phyloP scores from a whole-genome alignment of 2,888 invertebrate species.

The Lepidochitona cinerea region DNA sequence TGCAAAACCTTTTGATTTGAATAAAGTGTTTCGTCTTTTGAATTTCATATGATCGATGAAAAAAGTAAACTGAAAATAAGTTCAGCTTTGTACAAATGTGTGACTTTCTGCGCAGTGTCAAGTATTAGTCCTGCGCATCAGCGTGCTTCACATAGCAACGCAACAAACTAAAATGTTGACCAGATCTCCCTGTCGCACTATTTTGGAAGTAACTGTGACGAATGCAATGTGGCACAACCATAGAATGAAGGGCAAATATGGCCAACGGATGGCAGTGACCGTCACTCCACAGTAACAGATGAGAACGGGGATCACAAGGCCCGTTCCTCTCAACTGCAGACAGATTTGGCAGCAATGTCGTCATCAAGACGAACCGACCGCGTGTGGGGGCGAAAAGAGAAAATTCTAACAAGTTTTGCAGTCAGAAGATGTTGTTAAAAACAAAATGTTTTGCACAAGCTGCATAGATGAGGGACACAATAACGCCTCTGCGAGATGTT shows the following conservation, averaged over 20 bases:
- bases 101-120: too few species aligned
- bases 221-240: background rate
- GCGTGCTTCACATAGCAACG: too few species aligned
- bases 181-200: background rate
- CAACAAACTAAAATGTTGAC: background rate
- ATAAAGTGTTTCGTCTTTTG: too few species aligned
- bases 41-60: too few species aligned
- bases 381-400: too few species aligned
- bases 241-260: background rate
- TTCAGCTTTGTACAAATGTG: too few species aligned
- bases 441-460: too few species aligned
- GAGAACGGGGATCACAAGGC: background rate
- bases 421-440: background rate
- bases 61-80: too few species aligned
- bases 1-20: too few species aligned
- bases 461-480: background rate
- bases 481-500: background rate
- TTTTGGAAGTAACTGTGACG: background rate
- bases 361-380: too few species aligned
- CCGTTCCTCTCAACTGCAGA: background rate
- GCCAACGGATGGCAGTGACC: background rate
- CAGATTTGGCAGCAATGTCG: too few species aligned
- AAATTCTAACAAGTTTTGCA: background rate
- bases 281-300: background rate
- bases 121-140: too few species aligned